phyloP scores from a whole-genome alignment of 2,888 invertebrate species.

The Carcina quercana region DNA sequence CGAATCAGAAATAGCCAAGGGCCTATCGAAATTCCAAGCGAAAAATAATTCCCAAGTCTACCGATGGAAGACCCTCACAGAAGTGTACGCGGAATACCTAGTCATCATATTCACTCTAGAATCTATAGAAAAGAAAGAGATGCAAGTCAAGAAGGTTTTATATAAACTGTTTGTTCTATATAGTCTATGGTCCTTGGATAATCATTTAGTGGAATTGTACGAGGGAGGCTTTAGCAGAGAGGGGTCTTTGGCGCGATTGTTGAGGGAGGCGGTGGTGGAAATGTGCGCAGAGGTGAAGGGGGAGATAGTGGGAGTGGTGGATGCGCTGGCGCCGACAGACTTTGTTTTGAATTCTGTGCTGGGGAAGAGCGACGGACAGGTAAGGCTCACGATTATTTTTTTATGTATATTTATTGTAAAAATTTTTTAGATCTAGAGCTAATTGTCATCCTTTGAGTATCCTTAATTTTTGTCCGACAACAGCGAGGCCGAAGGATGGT shows the following conservation, averaged over 20 bases:
- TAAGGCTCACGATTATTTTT: constrained; percentile 54
- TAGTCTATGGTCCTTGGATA: constrained; percentile 73
- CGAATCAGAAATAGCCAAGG: constrained; percentile 66
- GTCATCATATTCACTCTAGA: constrained; percentile 71
- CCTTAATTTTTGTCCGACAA: too few species aligned
- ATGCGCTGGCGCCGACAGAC: constrained; percentile 92
- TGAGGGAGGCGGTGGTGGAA: constrained; percentile 80
- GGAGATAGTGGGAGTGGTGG: constrained; percentile 85
- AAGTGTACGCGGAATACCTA: constrained; percentile 84
- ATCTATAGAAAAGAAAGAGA: constrained; percentile 50
- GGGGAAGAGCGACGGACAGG: constrained; percentile 89
- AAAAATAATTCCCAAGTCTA: constrained; percentile 89
- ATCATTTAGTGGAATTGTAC: constrained; percentile 82
- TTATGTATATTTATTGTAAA: background rate
- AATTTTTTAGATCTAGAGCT: background rate
- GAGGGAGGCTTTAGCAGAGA: constrained; percentile 77
- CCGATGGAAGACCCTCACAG: constrained; percentile 81
- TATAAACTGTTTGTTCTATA: constrained; percentile 52
- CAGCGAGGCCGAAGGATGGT: too few species aligned
- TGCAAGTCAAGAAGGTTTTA: constrained; percentile 60
- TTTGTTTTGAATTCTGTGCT: constrained; percentile 91
- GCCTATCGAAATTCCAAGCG: constrained; percentile 82
- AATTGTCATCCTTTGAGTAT: too few species aligned
- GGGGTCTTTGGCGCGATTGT: constrained; percentile 68
- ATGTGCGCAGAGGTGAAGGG: constrained; percentile 82